Percentiles rank a stretch among this genome's conserved stretches.
These are phyloP conservation scores for Macrotrachela quadricornifera DNA, from an alignment of 1,140 invertebrate species.

Conservation along the genomic window DNA sequence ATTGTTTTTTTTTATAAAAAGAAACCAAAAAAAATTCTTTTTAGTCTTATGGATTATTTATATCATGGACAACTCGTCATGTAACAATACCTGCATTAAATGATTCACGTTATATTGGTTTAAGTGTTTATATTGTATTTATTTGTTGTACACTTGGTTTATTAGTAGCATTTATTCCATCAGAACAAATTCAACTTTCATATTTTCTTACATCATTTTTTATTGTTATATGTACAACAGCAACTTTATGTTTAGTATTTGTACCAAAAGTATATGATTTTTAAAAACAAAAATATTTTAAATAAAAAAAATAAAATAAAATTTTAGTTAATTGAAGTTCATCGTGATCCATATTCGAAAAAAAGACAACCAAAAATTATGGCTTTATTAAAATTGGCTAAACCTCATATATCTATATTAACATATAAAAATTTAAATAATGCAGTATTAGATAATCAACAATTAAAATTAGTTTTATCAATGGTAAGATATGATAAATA, in stretches of 20 bases:
- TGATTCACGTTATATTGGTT: slow-evolving; percentile 83
- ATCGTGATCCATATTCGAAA: too few relatives aligned
- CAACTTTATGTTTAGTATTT: slow-evolving; percentile 91
- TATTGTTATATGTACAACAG: slow-evolving; percentile 95
- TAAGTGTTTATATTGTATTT: slow-evolving; percentile 94
- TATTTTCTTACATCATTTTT: slow-evolving; percentile 44
- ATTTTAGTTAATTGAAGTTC: too few relatives aligned
- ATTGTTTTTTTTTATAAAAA: neutral
- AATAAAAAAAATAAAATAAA: too few relatives aligned
- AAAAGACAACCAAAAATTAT: too few relatives aligned
- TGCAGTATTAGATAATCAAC: too few relatives aligned
- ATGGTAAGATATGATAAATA: too few relatives aligned
- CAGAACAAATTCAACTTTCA: neutral
- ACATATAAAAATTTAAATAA: too few relatives aligned
- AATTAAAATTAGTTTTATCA: too few relatives aligned
- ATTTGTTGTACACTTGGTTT: slow-evolving; percentile 94
- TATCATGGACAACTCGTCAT: slow-evolving; percentile 93
- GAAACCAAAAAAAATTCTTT: neutral
- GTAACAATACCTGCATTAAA: slow-evolving; percentile 92
- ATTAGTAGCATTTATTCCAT: slow-evolving; percentile 66
- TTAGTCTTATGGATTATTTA: slow-evolving; percentile 88
- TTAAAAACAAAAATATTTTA: too few relatives aligned
- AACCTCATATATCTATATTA: too few relatives aligned
- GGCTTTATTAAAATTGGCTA: too few relatives aligned
- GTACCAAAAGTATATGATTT: slow-evolving; percentile 61